Evolutionary conservation across 2,113 vertebrate species (phyloP).

Genomic region (Ctenomys sociabilis): DNA sequence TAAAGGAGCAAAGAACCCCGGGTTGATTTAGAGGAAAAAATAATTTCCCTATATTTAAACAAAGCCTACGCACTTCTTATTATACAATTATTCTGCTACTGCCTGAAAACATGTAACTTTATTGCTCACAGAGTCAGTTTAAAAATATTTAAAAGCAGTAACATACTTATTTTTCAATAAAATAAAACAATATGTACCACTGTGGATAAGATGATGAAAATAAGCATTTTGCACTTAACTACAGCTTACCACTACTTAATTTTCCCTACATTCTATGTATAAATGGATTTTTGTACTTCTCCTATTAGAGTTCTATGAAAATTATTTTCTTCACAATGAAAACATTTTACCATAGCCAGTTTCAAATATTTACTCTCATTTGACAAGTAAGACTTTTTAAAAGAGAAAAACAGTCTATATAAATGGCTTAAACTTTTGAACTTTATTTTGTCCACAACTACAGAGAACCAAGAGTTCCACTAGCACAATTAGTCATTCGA

Average conservation of each 20-base stretch:
- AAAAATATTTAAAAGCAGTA: neutral
- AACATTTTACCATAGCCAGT: constrained; percentile 64
- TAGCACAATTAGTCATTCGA: neutral
- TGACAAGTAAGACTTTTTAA: constrained; percentile 66
- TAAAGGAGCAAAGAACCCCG: neutral
- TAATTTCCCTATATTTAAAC: neutral
- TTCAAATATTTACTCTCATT: constrained; percentile 72
- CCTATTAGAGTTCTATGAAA: constrained; percentile 65
- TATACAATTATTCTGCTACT: neutral
- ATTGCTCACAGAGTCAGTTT: neutral
- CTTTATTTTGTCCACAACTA: constrained; percentile 52
- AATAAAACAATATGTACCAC: neutral
- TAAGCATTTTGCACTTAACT: neutral
- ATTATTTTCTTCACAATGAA: constrained; percentile 65
- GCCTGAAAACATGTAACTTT: neutral
- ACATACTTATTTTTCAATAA: neutral
- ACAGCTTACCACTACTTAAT: neutral
- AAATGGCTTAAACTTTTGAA: constrained; percentile 67
- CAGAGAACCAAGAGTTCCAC: neutral
- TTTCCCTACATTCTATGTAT: neutral
- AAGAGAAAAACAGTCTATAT: constrained; percentile 68
- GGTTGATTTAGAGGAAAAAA: neutral
- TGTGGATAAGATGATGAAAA: neutral
- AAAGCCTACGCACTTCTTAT: neutral
- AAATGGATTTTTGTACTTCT: constrained; percentile 59